These are phyloP conservation scores for Labia minor DNA, from an alignment of 2,888 invertebrate genomes.

Conservation along the genomic window DNA sequence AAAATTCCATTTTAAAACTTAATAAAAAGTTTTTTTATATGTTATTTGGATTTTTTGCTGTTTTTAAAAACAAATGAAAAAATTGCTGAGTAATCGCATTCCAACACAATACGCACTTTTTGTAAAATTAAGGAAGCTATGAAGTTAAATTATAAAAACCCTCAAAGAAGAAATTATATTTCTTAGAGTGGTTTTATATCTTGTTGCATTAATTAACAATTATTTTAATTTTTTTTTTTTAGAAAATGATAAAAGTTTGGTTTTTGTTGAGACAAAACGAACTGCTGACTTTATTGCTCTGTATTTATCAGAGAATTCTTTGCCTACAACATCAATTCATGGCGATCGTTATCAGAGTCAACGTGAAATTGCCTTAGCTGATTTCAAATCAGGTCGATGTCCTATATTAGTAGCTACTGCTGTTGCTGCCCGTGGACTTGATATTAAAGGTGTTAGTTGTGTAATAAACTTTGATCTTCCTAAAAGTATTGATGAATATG, in stretches of 20 bases:
- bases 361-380: conserved; percentile 59
- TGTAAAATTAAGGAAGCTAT: too few species aligned
- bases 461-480: conserved; percentile 43
- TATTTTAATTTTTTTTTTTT: conserved; percentile 22
- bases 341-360: conserved; percentile 61
- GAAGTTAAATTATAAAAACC: too few species aligned
- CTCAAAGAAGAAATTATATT: too few species aligned
- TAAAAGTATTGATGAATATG: conserved; percentile 38
- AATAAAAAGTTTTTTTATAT: too few species aligned
- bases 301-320: conserved; percentile 63
- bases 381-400: conserved; percentile 68
- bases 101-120: too few species aligned
- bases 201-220: too few species aligned
- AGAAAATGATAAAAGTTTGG: conserved; percentile 48
- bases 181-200: too few species aligned
- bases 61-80: too few species aligned
- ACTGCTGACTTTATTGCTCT: conserved; percentile 84
- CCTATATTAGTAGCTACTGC: conserved; percentile 86
- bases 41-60: too few species aligned
- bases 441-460: conserved; percentile 67
- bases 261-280: conserved; percentile 85
- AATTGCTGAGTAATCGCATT: too few species aligned
- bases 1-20: too few species aligned
- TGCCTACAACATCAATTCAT: conserved; percentile 61
- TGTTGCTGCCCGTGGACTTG: conserved; percentile 86